Percentiles rank a stretch among this genome's conserved stretches.
Conservation (phyloP, 2,113 vertebrate genomes). For the Equus quagga region DNA sequence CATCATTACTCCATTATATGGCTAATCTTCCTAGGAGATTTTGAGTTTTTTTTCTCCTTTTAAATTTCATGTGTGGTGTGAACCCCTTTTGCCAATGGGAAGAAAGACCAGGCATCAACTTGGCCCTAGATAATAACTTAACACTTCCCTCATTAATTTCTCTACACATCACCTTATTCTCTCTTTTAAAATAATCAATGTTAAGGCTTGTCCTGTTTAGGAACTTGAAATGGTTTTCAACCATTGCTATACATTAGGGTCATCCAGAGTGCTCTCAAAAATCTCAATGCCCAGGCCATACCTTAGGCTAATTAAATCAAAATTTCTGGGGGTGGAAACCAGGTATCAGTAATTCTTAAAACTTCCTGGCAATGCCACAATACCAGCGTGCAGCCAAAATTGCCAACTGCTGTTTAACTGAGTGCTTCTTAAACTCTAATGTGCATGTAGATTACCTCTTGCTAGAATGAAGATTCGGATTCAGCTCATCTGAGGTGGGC, state of each 20-base stretch:
- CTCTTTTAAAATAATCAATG: not conserved
- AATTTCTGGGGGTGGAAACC: not conserved
- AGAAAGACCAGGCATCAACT: not conserved
- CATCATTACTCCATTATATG: not conserved
- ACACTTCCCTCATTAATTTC: not conserved
- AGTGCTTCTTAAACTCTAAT: not conserved
- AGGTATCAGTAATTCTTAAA: not conserved
- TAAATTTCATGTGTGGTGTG: not conserved
- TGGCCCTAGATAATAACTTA: not conserved
- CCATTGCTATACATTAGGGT: not conserved
- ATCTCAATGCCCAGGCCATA: not conserved
- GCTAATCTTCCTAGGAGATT: not conserved
- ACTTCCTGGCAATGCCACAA: not conserved
- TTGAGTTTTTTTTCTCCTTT: not conserved
- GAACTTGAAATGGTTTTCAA: not conserved
- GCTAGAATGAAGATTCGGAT: not conserved
- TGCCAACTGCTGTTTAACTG: not conserved
- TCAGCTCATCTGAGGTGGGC: not conserved
- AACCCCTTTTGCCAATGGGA: not conserved
- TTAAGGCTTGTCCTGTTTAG: not conserved
- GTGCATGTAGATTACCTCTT: not conserved
- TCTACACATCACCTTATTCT: not conserved
- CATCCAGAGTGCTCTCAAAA: not conserved
- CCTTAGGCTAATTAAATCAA: not conserved
- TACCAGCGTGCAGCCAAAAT: not conserved